Base-by-base conservation (phyloP, 2,888 invertebrate genomes). In the Leucozona laternaria region DNA sequence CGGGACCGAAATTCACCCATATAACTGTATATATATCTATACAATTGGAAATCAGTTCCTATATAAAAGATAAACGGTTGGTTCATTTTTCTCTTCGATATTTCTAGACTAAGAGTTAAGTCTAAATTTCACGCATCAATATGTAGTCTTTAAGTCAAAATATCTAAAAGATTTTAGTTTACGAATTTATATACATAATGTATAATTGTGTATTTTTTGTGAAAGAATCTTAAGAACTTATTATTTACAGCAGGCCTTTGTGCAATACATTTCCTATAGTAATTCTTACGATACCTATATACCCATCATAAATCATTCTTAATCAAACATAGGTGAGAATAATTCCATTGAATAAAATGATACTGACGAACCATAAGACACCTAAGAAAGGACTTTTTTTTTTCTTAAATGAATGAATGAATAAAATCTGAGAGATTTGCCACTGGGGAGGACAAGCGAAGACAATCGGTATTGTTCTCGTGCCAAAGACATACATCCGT, bases 401-500 rank as follows among this genome's bases (percentile, higher is more conserved):
- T 64, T 66, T 57, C 15, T 40, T 48, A 2, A 2, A 13, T 58
- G 8, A 62, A 62, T 3, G 55, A 53, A 78, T 83, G 78, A 78
- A 73, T 79, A 53, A 34, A 79, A 71, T 84, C 64, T 50, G 17
- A 40, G 45, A 55, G 45, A 50, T 68, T 40, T 85, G 79, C 72
- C 80, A 80, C 66, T 76, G 80, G 72, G 77, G 85, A 81, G 81
- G 81, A 85, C 77, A 81, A 77, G 68, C 80, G 81, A 77, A 70
- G 81, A 85, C 80, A 81, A 80, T 80, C 77, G 72, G 70, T 70
- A 85, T 85, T 85, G 85, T 85, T 85, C 17, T 37, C 50, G 77
- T 85, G 72, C 80, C 76, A 80, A 79, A 53, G 70, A 57, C 20
- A 64, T 40, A 48, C 58, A 70, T 81, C 62, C 73, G 77, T 85